These are phyloP conservation scores for Apaloderma vittatum DNA, from an alignment of 2,113 vertebrate genomes.

Conservation along the genomic window DNA sequence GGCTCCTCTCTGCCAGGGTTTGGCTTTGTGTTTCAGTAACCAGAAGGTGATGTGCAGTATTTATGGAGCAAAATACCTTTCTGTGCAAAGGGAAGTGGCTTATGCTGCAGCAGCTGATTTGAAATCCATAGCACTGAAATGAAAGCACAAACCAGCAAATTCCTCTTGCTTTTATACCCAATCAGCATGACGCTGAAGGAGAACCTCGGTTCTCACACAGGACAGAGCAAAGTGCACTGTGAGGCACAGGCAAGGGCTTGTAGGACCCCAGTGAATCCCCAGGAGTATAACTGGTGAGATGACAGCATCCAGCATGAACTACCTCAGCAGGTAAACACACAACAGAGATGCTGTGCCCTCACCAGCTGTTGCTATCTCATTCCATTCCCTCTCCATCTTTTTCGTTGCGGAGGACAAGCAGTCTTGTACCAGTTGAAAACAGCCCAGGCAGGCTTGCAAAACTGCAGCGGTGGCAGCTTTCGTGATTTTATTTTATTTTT, in stretches of 20 bases:
- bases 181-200: neutral
- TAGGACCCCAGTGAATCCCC: neutral
- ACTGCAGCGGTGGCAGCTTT: slow-evolving; percentile 16
- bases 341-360: neutral
- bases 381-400: neutral
- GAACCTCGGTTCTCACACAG: fast-evolving
- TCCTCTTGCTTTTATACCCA: neutral
- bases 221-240: neutral
- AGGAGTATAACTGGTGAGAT: neutral
- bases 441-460: slow-evolving; percentile 27
- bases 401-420: neutral
- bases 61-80: neutral
- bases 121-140: neutral
- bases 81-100: neutral
- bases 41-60: neutral
- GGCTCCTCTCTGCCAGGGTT: neutral
- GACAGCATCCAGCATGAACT: neutral
- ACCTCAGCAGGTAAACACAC: neutral
- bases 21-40: neutral
- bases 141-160: neutral
- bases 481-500: slow-evolving; percentile 48
- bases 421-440: neutral
- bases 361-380: neutral
- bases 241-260: neutral
- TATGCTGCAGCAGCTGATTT: neutral